Conservation (phyloP, 1,140 invertebrate species). For the Formica selysi region DNA sequence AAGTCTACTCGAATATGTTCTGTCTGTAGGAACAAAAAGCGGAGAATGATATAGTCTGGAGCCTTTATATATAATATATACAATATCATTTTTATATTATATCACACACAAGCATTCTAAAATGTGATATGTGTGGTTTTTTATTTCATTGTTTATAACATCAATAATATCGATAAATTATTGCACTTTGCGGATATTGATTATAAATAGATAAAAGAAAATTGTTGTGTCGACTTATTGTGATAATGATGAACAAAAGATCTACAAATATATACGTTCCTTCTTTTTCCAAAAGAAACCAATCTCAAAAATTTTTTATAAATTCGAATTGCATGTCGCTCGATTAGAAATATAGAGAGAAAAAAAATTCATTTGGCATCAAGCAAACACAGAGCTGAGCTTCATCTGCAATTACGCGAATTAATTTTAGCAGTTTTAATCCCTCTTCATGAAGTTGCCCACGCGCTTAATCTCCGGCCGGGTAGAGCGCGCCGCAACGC, state of each 20-base stretch:
- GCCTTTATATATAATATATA: conserved; percentile 9
- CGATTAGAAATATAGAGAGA: conserved; percentile 15
- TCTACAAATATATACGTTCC: neutral
- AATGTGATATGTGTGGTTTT: neutral
- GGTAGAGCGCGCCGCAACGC: conserved; percentile 51
- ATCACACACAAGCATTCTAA: neutral
- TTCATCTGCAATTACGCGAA: conserved; percentile 80
- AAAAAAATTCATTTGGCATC: conserved; percentile 43
- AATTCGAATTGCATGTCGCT: conserved; percentile 2
- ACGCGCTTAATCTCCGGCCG: conserved; percentile 71
- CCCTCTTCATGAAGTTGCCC: conserved; percentile 74
- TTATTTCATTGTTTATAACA: neutral
- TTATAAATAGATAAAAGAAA: neutral
- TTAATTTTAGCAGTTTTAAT: conserved; percentile 82
- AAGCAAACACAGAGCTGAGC: conserved; percentile 43
- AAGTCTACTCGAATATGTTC: conserved; percentile 58
- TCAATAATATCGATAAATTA: neutral
- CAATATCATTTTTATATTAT: too few species aligned
- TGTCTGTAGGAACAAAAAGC: conserved; percentile 61
- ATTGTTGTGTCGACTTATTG: neutral
- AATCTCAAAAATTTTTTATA: neutral
- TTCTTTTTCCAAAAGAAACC: neutral
- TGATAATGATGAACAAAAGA: neutral
- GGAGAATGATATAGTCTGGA: conserved; percentile 44
- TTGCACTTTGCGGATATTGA: neutral